Evolutionary conservation across 2,113 vertebrate genomes (phyloP).

Genomic region (Mesitornis unicolor): DNA sequence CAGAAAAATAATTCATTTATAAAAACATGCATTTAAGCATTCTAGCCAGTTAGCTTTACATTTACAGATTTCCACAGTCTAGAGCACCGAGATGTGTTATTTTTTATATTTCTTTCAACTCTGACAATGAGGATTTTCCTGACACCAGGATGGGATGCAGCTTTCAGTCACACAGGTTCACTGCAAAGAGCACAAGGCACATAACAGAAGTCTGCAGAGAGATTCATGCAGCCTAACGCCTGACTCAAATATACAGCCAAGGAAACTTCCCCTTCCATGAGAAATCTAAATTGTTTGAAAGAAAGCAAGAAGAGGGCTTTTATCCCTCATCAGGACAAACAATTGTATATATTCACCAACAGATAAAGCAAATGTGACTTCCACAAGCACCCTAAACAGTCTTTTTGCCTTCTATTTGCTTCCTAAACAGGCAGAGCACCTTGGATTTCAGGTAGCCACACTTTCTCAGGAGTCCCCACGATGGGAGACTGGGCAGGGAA

Average conservation of each 20-base stretch:
- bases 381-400: not conserved
- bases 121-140: not conserved
- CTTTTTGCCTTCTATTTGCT: not conserved
- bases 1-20: not conserved
- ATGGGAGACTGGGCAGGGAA: not conserved
- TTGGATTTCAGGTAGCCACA: not conserved
- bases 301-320: not conserved
- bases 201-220: not conserved
- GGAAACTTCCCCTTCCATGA: not conserved
- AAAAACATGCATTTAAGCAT: not conserved
- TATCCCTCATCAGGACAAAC: not conserved
- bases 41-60: not conserved
- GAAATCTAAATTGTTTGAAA: not conserved
- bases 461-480: not conserved
- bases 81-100: rapidly evolving
- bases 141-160: not conserved
- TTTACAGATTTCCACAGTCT: not conserved
- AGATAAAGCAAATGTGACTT: not conserved
- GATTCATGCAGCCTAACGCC: not conserved
- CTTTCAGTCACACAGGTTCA: not conserved
- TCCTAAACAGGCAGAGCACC: not conserved
- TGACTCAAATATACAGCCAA: not conserved
- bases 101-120: not conserved
- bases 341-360: not conserved
- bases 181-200: not conserved